Conservation (phyloP, 1,140 invertebrate genomes). For the Galendromus occidentalis region DNA sequence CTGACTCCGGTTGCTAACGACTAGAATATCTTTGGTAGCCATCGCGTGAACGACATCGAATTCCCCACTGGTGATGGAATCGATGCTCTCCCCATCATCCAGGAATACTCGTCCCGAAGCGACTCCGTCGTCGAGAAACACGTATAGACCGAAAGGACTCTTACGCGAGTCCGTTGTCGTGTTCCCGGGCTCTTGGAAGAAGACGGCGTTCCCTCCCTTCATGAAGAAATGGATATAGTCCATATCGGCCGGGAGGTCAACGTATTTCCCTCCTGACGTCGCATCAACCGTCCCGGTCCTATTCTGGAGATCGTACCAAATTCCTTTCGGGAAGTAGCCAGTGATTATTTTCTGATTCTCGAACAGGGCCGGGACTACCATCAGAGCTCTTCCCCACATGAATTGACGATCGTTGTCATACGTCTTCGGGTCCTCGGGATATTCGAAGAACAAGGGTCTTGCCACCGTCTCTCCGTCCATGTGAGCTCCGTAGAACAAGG, state of each 20-base stretch:
- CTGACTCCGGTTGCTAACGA: too few relatives aligned
- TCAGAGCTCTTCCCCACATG: conserved; percentile 21
- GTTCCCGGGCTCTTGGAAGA: conserved; percentile 26
- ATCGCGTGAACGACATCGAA: too few relatives aligned
- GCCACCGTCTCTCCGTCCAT: conserved; percentile 22
- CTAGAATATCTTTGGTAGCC: too few relatives aligned
- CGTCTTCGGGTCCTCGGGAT: conserved; percentile 17
- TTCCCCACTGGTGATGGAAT: too few relatives aligned
- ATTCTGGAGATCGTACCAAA: conserved; percentile 20
- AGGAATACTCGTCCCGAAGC: conserved; percentile 46
- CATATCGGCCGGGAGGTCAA: conserved; percentile 15
- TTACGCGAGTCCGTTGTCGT: conserved; percentile 29
- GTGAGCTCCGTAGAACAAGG: conserved; percentile 13
- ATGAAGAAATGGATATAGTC: conserved; percentile 27
- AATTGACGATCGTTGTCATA: conserved; percentile 20
- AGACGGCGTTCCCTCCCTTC: conserved; percentile 27
- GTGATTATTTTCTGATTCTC: too few relatives aligned
- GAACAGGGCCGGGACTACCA: conserved; percentile 27
- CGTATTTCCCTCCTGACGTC: conserved; percentile 9
- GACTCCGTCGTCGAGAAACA: conserved; percentile 34
- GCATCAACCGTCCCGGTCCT: not conserved
- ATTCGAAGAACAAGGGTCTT: conserved; percentile 29
- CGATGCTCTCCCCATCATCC: conserved; percentile 44
- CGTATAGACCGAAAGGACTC: conserved; percentile 38
- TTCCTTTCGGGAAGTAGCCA: conserved; percentile 16